Evolutionary conservation across 23 tunicate genomes (phyloP), one percentile per base, ranked within the genome.

Genomic region (Ascidia mentula): DNA sequence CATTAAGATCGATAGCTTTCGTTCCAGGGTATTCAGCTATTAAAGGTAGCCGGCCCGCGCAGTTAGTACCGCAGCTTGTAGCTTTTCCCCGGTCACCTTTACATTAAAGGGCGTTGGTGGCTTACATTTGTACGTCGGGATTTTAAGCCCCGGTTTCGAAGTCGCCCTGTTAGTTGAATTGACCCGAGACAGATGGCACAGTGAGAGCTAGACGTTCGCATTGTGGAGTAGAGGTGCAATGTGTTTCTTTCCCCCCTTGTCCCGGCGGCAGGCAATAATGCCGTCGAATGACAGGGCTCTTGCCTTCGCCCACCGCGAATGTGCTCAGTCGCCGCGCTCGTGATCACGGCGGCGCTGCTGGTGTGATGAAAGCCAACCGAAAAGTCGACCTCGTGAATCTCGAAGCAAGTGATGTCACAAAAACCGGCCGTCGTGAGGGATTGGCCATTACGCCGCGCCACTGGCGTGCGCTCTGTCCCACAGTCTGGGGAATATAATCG

Each of bases 1-100:
- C 46, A 36, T 37, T 74, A 74, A 74, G 40, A 74, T 36, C 78
- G 78, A 74, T 74, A 36, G 78, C 46, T 37, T 74, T 74, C 40
- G 78, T 53, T 53, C 1, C 65, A 53, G 65, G 65, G 22, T 53
- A 9, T 53, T 20, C 65, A 53, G 65, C 65, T 6, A 53, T 53
- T 53, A 53, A 9, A 28, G 65, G 4, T 1, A 53, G 65, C 22
- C 1, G 24, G 65, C 12, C 65, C 4, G n/a, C n/a, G n/a, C n/a
- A n/a, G n/a, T n/a, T n/a, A n/a, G n/a, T n/a, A 5, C 65, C 13
- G 65, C 13, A 53, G 65, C 2, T 26, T 28, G 22, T 53, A 20
- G 4, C 1, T 26, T 53, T 53, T 53, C 65, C 65, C 13, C 7
- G 65, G 24, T 53, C 22, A 1, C 65, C n/a, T n/a, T n/a, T n/a